These are phyloP conservation scores for Cyclopterus lumpus DNA, from an alignment of 2,797 vertebrate genomes.

Conservation along the genomic window DNA sequence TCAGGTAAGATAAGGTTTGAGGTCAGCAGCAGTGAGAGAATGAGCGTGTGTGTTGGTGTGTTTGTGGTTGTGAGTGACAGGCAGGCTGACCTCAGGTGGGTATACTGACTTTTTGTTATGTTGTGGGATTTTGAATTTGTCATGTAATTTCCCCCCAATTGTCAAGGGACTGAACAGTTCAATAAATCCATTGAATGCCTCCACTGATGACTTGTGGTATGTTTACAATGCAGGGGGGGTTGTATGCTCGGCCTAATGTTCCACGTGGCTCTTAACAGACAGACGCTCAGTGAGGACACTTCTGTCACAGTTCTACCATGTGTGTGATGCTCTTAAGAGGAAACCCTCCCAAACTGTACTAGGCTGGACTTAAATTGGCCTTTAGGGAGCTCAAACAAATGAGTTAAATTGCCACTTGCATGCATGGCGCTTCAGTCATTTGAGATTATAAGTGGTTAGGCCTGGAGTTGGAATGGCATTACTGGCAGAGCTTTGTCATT, in stretches of 20 bases:
- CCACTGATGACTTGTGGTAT: conserved; percentile 26
- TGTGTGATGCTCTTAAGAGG: background rate
- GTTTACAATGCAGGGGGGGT: too few species aligned
- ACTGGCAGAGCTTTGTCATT: too few species aligned
- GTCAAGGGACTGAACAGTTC: conserved; percentile 91
- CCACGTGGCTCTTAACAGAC: too few species aligned
- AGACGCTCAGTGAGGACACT: too few species aligned
- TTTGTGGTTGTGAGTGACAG: conserved; percentile 15
- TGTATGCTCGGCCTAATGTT: too few species aligned
- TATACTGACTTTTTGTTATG: conserved; percentile 62
- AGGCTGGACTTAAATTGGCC: background rate
- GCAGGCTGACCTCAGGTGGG: conserved; percentile 71
- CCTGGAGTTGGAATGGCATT: too few species aligned
- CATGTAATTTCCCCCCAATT: conserved; percentile 80
- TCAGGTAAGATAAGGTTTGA: conserved; percentile 90
- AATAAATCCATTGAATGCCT: conserved; percentile 97
- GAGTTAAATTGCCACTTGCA: too few species aligned
- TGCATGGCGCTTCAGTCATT: too few species aligned
- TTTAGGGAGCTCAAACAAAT: too few species aligned
- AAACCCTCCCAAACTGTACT: background rate
- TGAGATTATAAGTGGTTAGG: too few species aligned
- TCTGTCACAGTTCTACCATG: too few species aligned
- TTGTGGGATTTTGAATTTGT: conserved; percentile 71
- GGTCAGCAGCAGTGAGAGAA: conserved; percentile 47
- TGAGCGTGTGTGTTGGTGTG: conserved; percentile 10